Base-by-base conservation (phyloP, 2,797 vertebrate genomes). In the Borostomias antarcticus region DNA sequence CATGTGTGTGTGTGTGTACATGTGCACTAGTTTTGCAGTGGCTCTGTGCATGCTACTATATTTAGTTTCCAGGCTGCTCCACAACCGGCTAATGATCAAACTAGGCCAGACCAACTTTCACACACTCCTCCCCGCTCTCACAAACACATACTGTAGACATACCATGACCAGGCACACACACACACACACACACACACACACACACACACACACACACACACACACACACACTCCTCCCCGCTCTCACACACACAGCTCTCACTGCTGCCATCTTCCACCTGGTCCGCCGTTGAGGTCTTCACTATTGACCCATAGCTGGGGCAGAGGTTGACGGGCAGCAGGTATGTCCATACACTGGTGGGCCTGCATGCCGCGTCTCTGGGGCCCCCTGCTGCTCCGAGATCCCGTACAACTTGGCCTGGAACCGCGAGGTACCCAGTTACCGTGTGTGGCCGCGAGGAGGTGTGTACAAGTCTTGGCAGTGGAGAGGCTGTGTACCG, bases 31-130 rank as follows among this genome's bases (percentile, higher is more conserved):
- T 43, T 43, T 17, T 17, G n/a, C 40, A 43, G 13, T 43, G 40
- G n/a, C 13, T 5, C 13, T 40, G 37, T 11, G 70, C 70, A 58
- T 30, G 76, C 52, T 11, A 78, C 78, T 87, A 85, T 82, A 83
- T 88, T 87, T 89, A 86, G 83, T 80, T 68, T 72, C 26, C 68
- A 73, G 75, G 64, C 68, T 72, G 73, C 68, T 80, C 66, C 68
- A 79, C 82, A 86, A 85, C 80, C 67, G 68, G 62, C 74, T 80
- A 85, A 84, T 86, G 78, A 87, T 78, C 74, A 85, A 88, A 85
- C 69, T 87, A 74, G 85, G 82, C 76, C 84, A 85, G 67, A 72
- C 73, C 17, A 58, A 58, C 56, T 50, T 67, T 47, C 58, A 61
- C 8, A 29, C 26, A 10, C 15, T 45, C 58, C n/a, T 17, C 21